Evolutionary conservation across 2,113 vertebrate species (phyloP).

Genomic region (Geococcyx californianus): DNA sequence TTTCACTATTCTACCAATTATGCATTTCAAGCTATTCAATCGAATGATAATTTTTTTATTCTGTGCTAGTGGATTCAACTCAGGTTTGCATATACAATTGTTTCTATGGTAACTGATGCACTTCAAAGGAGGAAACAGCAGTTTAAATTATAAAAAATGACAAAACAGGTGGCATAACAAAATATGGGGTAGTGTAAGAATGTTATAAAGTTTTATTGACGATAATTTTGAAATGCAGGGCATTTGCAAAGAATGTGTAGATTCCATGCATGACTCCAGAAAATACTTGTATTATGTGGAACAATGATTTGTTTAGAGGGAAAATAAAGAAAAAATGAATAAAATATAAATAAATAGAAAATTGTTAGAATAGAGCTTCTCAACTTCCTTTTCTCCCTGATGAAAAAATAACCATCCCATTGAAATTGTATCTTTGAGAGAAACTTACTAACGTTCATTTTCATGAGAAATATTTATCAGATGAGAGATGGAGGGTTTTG

Average conservation of each 20-base stretch:
- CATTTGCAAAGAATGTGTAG: background rate
- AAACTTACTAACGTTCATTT: background rate
- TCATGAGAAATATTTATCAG: background rate
- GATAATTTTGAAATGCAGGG: background rate
- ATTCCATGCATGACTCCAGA: background rate
- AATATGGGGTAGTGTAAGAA: background rate
- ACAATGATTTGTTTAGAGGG: background rate
- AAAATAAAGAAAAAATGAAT: background rate
- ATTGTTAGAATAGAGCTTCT: background rate
- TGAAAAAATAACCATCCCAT: background rate
- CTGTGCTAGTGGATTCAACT: background rate
- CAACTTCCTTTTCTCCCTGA: background rate
- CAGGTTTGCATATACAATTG: background rate
- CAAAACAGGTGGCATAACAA: background rate
- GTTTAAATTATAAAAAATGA: background rate
- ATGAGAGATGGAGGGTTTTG: background rate
- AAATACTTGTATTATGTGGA: background rate
- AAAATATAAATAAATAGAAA: background rate
- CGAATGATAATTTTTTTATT: background rate
- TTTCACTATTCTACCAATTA: background rate
- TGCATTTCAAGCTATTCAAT: background rate
- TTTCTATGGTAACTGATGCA: conserved; percentile 17
- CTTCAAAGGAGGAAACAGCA: background rate
- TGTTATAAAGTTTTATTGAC: background rate
- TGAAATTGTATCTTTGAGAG: background rate